Conservation (phyloP, 2,113 vertebrate species). For the Thinocorus orbignyianus region DNA sequence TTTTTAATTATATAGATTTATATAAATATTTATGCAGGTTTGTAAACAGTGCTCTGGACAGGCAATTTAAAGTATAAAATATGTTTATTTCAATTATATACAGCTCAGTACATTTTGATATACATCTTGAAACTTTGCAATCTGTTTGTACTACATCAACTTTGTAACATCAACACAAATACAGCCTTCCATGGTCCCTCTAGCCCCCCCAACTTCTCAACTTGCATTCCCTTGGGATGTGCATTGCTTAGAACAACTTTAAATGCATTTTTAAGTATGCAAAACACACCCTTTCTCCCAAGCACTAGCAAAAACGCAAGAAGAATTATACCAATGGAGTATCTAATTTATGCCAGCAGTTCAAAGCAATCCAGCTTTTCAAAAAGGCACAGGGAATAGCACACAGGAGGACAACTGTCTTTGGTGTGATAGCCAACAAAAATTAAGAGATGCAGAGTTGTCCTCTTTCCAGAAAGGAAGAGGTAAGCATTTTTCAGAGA, state of each 20-base stretch:
- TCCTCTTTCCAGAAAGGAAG: background rate
- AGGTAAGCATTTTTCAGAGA: background rate
- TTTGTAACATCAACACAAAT: conserved; percentile 46
- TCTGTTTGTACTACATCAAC: background rate
- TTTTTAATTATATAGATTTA: background rate
- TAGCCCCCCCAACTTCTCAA: background rate
- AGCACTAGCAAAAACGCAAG: conserved; percentile 2
- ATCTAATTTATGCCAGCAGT: background rate
- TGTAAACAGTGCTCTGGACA: conserved; percentile 57
- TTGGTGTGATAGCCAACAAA: background rate
- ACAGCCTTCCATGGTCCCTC: background rate
- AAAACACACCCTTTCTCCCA: conserved; percentile 42
- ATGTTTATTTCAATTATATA: conserved; percentile 75
- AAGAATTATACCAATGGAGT: background rate
- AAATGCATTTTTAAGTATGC: conserved; percentile 5
- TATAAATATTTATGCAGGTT: background rate
- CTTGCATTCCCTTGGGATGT: background rate
- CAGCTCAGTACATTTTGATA: conserved; percentile 39
- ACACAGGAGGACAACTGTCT: background rate
- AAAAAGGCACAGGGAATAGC: background rate
- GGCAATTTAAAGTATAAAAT: conserved; percentile 53
- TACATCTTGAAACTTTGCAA: background rate
- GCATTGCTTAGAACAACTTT: background rate
- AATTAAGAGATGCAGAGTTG: conserved; percentile 25
- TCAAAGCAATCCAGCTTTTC: background rate